Conservation (phyloP, 64 coral and sea anemone species). For the Montipora sp. region DNA sequence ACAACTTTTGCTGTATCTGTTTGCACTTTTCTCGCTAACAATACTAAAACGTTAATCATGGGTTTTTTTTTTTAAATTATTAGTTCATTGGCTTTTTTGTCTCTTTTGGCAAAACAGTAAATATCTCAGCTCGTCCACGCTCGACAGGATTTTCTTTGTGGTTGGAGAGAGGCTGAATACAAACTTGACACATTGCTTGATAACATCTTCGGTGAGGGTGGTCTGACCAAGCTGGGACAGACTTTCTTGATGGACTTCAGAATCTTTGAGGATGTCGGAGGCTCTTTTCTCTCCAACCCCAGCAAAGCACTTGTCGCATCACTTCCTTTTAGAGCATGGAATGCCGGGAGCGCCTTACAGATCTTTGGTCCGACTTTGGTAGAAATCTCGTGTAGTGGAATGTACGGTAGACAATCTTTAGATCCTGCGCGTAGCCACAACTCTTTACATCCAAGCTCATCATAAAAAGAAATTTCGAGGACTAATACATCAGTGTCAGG, state of each 20-base stretch:
- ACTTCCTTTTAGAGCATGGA: constrained; percentile 48
- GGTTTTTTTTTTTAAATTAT: no score
- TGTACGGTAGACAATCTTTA: background rate
- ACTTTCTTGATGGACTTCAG: background rate
- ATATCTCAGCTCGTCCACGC: constrained; percentile 14
- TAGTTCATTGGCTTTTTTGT: background rate
- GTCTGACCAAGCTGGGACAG: background rate
- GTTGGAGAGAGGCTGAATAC: background rate
- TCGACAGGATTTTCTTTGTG: background rate
- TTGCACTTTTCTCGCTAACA: constrained; percentile 27
- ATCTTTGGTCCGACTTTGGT: background rate
- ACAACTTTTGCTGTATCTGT: constrained; percentile 49
- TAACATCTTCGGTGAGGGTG: background rate
- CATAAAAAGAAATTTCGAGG: background rate
- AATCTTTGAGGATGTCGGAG: background rate
- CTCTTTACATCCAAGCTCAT: background rate
- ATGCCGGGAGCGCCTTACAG: constrained; percentile 23
- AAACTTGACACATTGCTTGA: constrained; percentile 9
- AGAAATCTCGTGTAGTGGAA: background rate
- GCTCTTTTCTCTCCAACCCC: constrained; percentile 22
- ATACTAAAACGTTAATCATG: no score
- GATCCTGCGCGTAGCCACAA: background rate
- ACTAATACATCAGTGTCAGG: constrained; percentile 39
- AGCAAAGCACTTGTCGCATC: constrained; percentile 10
- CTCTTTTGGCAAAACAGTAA: constrained; percentile 70